A percentile compares a stretch with the other conserved stretches of the same genome.
phyloP scores from a whole-genome alignment of 2,888 invertebrate genomes.

The Coenonympha glycerion region DNA sequence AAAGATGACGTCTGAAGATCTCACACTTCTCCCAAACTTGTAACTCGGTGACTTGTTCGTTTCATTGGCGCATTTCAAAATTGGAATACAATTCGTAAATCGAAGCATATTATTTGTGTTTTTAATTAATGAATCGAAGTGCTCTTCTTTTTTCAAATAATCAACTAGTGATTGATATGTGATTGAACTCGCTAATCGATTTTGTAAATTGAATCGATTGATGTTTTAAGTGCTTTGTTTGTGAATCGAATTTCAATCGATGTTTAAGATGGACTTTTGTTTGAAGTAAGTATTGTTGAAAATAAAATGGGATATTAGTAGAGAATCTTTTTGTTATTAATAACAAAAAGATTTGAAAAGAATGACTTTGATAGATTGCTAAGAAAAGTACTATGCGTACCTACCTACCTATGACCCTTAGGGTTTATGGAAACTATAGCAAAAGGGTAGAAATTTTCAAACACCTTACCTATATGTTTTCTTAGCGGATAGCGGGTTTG shows the following conservation, averaged over 20 bases:
- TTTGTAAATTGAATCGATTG: slow-evolving; percentile 10
- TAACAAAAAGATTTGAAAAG: too few species aligned
- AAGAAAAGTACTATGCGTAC: too few species aligned
- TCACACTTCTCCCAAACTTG: not conserved
- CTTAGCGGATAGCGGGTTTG: too few species aligned
- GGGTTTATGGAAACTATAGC: too few species aligned
- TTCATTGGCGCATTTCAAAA: slow-evolving; percentile 3
- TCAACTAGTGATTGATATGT: slow-evolving; percentile 7
- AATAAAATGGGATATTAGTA: not conserved
- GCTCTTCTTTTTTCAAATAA: slow-evolving; percentile 19
- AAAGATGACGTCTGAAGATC: too few species aligned
- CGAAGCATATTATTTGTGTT: slow-evolving; percentile 7
- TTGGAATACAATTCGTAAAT: slow-evolving; percentile 10
- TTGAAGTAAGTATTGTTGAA: not conserved
- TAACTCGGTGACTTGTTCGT: not conserved
- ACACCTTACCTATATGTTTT: too few species aligned
- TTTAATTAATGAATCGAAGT: slow-evolving; percentile 15
- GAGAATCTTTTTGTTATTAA: too few species aligned
- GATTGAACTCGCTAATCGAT: slow-evolving; percentile 21
- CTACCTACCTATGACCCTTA: too few species aligned
- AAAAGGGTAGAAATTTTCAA: too few species aligned
- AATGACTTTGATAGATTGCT: too few species aligned
- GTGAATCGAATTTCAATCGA: slow-evolving; percentile 3
- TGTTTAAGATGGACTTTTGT: slow-evolving; percentile 11
- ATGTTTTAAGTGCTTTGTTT: slow-evolving; percentile 13